A percentile compares a stretch with the other conserved stretches of the same genome.
phyloP scores from a whole-genome alignment of 1,140 invertebrate genomes.

The Atta cephalotes region DNA sequence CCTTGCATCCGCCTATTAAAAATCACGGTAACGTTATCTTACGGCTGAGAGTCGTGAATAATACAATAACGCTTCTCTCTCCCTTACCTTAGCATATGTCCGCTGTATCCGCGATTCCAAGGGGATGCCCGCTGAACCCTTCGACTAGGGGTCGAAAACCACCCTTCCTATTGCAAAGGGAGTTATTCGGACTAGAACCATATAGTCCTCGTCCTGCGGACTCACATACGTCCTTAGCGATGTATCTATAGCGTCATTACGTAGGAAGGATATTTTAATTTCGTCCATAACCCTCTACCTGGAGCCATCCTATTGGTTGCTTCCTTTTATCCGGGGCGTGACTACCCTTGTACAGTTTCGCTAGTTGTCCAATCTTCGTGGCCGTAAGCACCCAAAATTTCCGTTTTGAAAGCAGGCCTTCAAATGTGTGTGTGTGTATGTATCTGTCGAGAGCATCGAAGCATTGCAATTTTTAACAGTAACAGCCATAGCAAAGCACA shows the following conservation, averaged over 20 bases:
- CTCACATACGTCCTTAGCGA: slow-evolving; percentile 68
- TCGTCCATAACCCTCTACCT: slow-evolving; percentile 75
- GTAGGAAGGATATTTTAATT: slow-evolving; percentile 81
- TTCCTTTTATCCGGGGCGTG: slow-evolving; percentile 74
- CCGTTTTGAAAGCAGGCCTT: neutral
- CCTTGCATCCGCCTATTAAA: slow-evolving; percentile 78
- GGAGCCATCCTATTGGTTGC: slow-evolving; percentile 75
- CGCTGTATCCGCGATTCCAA: slow-evolving; percentile 66
- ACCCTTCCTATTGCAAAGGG: slow-evolving; percentile 59
- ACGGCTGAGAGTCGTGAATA: slow-evolving; percentile 76
- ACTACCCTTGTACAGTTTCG: slow-evolving; percentile 44
- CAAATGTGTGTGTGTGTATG: neutral
- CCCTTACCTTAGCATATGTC: slow-evolving; percentile 75
- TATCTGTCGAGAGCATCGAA: slow-evolving; percentile 8
- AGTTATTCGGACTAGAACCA: slow-evolving; percentile 17
- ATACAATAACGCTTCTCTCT: slow-evolving; percentile 78
- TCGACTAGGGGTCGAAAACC: slow-evolving; percentile 61
- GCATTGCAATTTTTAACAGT: slow-evolving; percentile 37
- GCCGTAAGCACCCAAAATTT: slow-evolving; percentile 26
- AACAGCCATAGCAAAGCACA: slow-evolving; percentile 22
- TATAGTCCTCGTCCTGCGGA: slow-evolving; percentile 9
- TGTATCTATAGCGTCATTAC: slow-evolving; percentile 77
- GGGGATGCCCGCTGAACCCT: slow-evolving; percentile 67
- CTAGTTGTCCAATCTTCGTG: slow-evolving; percentile 42
- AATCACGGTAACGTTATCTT: slow-evolving; percentile 83